Conservation (phyloP, 2,888 invertebrate genomes). For the Polyommatus iphigenia region DNA sequence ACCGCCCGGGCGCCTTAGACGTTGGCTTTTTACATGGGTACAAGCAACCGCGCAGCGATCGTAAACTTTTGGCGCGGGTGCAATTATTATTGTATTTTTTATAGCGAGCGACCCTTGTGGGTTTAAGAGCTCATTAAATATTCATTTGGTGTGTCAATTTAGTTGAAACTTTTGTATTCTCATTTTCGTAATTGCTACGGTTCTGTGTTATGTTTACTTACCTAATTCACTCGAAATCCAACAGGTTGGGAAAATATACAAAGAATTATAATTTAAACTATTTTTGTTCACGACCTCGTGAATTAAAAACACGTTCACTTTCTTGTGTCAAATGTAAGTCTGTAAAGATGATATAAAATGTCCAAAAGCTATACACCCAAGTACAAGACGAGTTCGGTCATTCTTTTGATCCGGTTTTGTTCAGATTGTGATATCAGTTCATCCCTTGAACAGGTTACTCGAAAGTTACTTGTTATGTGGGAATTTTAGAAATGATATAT, state of each 20-base stretch:
- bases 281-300: neutral
- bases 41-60: conserved; percentile 62
- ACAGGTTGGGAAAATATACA: neutral
- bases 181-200: neutral
- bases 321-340: neutral
- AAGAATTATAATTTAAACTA: neutral
- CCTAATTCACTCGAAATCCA: neutral
- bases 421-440: conserved; percentile 35
- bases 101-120: neutral
- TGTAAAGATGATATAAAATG: conserved; percentile 14
- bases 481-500: conserved; percentile 47
- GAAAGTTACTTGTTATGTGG: conserved; percentile 47
- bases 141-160: conserved; percentile 24
- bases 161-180: conserved; percentile 26
- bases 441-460: conserved; percentile 52
- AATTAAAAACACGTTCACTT: conserved; percentile 10
- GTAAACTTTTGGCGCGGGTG: conserved; percentile 53
- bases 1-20: conserved; percentile 69
- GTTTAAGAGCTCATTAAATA: conserved; percentile 3
- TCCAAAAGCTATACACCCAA: conserved; percentile 31
- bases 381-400: conserved; percentile 37
- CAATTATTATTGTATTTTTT: conserved; percentile 24
- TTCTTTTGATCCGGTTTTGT: conserved; percentile 38
- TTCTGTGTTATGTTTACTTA: neutral
- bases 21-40: conserved; percentile 78